Percentiles rank a stretch among this genome's conserved stretches.
Evolutionary conservation across 2,888 invertebrate species (phyloP).

Genomic region (Drosophila neotestacea): DNA sequence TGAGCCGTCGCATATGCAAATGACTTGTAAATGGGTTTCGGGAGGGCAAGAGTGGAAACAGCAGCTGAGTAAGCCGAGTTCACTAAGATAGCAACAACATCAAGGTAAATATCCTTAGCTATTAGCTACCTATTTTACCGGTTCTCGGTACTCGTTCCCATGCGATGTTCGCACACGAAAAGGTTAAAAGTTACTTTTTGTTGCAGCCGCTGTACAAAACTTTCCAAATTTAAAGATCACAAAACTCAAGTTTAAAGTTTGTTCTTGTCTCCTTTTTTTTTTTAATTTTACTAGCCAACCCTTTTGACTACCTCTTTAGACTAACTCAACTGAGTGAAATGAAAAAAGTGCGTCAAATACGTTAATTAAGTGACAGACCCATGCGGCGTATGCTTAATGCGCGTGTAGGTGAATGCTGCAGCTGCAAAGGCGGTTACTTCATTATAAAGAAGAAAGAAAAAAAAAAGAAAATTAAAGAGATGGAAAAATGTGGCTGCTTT

Average conservation of each 20-base stretch:
- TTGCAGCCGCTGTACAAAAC: slow-evolving; percentile 24
- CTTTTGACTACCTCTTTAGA: slow-evolving; percentile 1
- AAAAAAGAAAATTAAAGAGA: not conserved
- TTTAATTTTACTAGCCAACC: slow-evolving; percentile 8
- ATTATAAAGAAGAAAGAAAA: not conserved
- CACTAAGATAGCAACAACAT: slow-evolving; percentile 26
- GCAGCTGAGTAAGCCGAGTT: slow-evolving; percentile 27
- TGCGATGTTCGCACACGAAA: slow-evolving; percentile 20
- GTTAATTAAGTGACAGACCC: slow-evolving; percentile 39
- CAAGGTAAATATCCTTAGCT: slow-evolving; percentile 50
- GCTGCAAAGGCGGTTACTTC: slow-evolving; percentile 9
- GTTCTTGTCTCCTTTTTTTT: not conserved
- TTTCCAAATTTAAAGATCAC: slow-evolving; percentile 30
- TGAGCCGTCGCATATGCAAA: slow-evolving; percentile 51
- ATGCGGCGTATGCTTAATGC: slow-evolving; percentile 42
- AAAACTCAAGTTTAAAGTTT: slow-evolving; percentile 35
- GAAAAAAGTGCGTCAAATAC: slow-evolving; percentile 19
- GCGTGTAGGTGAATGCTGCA: slow-evolving; percentile 17
- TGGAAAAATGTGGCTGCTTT: not conserved
- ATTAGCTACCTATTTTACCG: slow-evolving; percentile 38
- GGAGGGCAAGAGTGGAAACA: not conserved
- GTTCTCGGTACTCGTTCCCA: not conserved
- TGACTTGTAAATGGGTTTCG: slow-evolving; percentile 48
- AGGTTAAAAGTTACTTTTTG: slow-evolving; percentile 44
- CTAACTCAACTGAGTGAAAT: slow-evolving; percentile 8